A percentile compares a stretch with the other conserved stretches of the same genome.
phyloP scores from a whole-genome alignment of 2,797 vertebrate species.

The Sarcophilus harrisii region DNA sequence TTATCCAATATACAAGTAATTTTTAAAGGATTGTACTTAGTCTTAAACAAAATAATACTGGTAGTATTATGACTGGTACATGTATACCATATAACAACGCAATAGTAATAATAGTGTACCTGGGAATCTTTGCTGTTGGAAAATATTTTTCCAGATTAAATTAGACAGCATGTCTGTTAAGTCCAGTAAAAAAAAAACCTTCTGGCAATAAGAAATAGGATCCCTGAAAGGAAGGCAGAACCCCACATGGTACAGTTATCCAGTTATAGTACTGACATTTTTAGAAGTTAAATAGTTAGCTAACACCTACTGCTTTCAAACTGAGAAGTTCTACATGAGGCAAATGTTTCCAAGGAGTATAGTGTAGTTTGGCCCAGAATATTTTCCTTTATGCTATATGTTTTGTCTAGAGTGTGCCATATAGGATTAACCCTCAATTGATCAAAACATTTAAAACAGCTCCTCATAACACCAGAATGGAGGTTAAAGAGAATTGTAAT shows the following conservation, averaged over 20 bases:
- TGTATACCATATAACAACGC: not conserved
- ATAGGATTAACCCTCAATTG: slow-evolving; percentile 5
- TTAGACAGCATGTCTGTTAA: not conserved
- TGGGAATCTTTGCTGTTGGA: not conserved
- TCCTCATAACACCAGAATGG: slow-evolving; percentile 29
- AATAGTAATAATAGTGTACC: no score
- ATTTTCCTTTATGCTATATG: not conserved
- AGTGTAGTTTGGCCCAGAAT: not conserved
- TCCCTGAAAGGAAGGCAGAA: not conserved
- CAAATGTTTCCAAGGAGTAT: slow-evolving; percentile 11
- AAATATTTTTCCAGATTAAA: slow-evolving; percentile 2
- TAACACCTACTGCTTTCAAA: not conserved
- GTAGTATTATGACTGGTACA: not conserved
- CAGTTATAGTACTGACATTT: not conserved
- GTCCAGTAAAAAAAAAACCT: slow-evolving; percentile 15
- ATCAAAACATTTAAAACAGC: slow-evolving; percentile 55
- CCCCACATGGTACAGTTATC: not conserved
- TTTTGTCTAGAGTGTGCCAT: slow-evolving; percentile 5
- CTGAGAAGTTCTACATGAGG: not conserved
- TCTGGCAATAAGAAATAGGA: slow-evolving; percentile 11
- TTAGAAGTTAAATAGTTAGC: not conserved
- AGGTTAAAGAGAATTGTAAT: slow-evolving; percentile 32
- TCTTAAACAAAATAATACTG: not conserved
- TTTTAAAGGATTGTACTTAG: not conserved
- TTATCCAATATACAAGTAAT: not conserved